Evolutionary conservation across 2,888 invertebrate species (phyloP), one percentile per base, ranked within the genome.

Genomic region (Trachelus troglodyta): DNA sequence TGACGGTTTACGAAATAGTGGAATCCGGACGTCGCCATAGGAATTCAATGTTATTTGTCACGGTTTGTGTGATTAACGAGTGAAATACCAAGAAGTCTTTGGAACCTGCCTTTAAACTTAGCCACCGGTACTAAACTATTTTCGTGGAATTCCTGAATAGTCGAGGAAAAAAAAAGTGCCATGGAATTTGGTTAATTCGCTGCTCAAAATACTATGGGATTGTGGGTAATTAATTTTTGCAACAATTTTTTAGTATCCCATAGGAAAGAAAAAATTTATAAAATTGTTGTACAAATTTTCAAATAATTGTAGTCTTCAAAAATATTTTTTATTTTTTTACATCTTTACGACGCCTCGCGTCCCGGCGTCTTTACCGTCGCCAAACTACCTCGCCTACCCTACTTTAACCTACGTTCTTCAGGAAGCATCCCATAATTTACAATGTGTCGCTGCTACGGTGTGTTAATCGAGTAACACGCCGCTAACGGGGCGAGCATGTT

Each of bases 401-500:
- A 15, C 56, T 56, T 56, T 23, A 56, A 56, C 56, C 56, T 9
- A 23, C 23, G 56, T 23, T 56, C 56, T 56, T 15, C 23, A 23
- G 23, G 71, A 34, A 71, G 31, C 34, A 1, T 11, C 71, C 79
- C 83, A 83, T 84, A 85, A 85, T 84, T 85, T 82, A 84, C 82
- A 79, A 79, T 81, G 82, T 81, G 81, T 81, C 82, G 79, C 79
- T 83, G 81, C 79, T 79, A 81, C 83, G 83, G 82, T 80, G 85
- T 83, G 84, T 84, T 85, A 86, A 86, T 86, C 84, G 83, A 79
- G 84, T 84, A 84, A 84, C 84, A 83, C 79, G 83, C 84, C 84
- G 81, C 85, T 84, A 84, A 86, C 83, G 84, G 85, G 82, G 77
- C 83, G 82, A 85, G 80, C 83, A 81, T 83, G 81, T 84, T 85